Conservation (phyloP, 2,797 vertebrate species). For the Sarcoramphus papa region DNA sequence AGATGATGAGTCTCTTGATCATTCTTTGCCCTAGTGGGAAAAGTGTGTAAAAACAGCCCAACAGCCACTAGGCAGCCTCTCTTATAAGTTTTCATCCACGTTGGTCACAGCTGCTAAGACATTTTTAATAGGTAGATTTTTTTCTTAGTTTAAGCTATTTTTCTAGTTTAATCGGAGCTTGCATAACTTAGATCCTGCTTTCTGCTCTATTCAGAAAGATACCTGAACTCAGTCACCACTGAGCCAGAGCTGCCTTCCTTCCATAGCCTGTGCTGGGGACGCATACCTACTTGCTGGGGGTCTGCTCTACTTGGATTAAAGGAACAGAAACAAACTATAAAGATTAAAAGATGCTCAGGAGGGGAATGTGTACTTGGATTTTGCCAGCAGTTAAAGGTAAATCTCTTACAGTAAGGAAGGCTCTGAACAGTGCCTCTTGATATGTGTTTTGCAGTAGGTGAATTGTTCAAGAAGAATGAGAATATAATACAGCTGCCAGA, state of each 20-base stretch:
- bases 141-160: not conserved
- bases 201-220: not conserved
- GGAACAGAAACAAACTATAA: not conserved
- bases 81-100: not conserved
- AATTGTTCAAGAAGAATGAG: not conserved
- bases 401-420: not conserved
- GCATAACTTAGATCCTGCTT: not conserved
- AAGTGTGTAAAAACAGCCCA: not conserved
- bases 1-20: conserved; percentile 33
- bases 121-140: not conserved
- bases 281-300: not conserved
- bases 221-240: not conserved
- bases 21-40: not conserved
- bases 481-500: not conserved
- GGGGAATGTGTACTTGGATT: not conserved
- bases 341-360: not conserved
- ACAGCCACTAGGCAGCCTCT: not conserved
- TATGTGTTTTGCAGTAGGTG: not conserved
- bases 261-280: not conserved
- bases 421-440: not conserved
- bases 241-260: not conserved
- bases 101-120: not conserved
- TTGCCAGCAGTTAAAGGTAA: not conserved
- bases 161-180: not conserved
- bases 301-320: not conserved